phyloP scores from a whole-genome alignment of 2,113 vertebrate genomes.

The Osmerus eperlanus region DNA sequence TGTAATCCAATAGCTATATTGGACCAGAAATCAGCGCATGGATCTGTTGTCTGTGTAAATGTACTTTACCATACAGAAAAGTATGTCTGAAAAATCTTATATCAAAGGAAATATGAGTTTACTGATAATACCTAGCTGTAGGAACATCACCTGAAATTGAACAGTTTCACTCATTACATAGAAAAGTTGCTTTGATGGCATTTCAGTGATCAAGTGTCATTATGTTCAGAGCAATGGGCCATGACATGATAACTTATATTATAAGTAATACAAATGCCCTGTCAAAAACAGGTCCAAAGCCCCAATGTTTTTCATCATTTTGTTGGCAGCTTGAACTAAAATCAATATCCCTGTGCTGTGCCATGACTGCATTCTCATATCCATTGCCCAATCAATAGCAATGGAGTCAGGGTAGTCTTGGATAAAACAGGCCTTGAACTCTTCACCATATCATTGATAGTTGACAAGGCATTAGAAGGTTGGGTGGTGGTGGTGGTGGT shows the following conservation, averaged over 20 bases:
- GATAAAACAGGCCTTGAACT: conserved; percentile 5
- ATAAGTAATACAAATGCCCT: conserved; percentile 20
- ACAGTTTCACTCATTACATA: background rate
- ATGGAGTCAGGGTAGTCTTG: conserved; percentile 12
- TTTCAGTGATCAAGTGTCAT: background rate
- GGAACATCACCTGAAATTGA: background rate
- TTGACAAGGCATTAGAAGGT: background rate
- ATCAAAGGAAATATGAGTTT: too few species aligned
- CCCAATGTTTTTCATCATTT: conserved; percentile 36
- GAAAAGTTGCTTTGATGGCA: background rate
- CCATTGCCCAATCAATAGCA: conserved; percentile 20
- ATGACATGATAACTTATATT: conserved; percentile 12
- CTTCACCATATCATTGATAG: conserved; percentile 8
- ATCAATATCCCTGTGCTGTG: conserved; percentile 40
- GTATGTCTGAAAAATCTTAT: too few species aligned
- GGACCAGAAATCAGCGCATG: background rate
- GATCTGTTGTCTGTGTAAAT: background rate
- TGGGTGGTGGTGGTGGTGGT: too few species aligned
- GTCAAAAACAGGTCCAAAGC: conserved; percentile 16
- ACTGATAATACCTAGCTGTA: background rate
- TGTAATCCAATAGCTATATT: background rate
- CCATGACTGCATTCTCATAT: conserved; percentile 20
- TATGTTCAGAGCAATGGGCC: background rate
- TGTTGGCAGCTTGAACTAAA: conserved; percentile 46
- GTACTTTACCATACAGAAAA: too few species aligned